Percentiles rank a stretch among this genome's conserved stretches.
Evolutionary conservation across 2,888 invertebrate species (phyloP).

Genomic region (Torymus tubicola): DNA sequence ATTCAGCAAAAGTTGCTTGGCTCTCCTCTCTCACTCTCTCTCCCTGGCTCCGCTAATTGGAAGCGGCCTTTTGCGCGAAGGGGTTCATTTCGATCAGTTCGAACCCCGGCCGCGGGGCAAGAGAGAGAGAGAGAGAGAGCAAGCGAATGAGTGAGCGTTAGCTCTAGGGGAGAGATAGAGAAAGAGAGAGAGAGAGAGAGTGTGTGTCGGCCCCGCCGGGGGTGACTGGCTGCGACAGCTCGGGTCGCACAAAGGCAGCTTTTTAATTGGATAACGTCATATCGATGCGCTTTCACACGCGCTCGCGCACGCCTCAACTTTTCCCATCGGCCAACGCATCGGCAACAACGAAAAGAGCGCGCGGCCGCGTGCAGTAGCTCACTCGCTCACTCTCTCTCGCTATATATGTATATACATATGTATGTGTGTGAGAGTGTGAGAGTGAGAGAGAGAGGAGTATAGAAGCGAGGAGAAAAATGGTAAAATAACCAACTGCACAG

Average conservation of each 20-base stretch:
- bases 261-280: constrained; percentile 75
- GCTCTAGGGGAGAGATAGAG: background rate
- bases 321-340: constrained; percentile 63
- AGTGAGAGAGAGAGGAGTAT: constrained; percentile 39
- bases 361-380: constrained; percentile 4
- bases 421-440: background rate
- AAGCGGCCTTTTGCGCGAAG: constrained; percentile 65
- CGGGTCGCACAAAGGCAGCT: constrained; percentile 69
- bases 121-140: constrained; percentile 12
- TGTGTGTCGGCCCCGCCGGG: constrained; percentile 49
- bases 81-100: constrained; percentile 64
- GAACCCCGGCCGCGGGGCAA: constrained; percentile 5
- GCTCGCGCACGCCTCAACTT: constrained; percentile 70
- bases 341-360: constrained; percentile 28
- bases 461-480: constrained; percentile 46
- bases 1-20: constrained; percentile 63
- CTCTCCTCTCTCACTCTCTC: background rate
- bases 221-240: constrained; percentile 65
- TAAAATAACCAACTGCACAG: constrained; percentile 60
- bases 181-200: constrained; percentile 50
- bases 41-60: constrained; percentile 63
- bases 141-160: no score
- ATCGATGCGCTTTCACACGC: constrained; percentile 69
- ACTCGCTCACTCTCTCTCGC: no score
- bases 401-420: no score